A percentile compares a stretch with the other conserved stretches of the same genome.
These are phyloP conservation scores for Apis laboriosa DNA, from an alignment of 1,140 invertebrate species.

Conservation along the genomic window DNA sequence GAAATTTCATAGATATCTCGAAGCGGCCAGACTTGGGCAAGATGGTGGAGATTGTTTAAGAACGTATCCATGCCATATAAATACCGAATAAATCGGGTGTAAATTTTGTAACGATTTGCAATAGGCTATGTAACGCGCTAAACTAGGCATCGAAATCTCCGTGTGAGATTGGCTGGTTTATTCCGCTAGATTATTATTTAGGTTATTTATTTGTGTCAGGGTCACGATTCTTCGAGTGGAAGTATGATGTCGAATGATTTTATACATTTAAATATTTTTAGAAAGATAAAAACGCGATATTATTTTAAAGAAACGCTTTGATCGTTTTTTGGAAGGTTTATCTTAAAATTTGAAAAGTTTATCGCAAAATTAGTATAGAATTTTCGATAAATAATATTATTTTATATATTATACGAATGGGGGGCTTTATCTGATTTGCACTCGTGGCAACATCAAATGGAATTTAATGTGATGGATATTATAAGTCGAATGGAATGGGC, in stretches of 20 bases:
- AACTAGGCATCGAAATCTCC: not conserved
- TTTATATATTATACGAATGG: no score
- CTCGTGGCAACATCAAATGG: not conserved
- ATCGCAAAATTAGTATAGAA: no score
- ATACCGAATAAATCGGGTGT: constrained; percentile 74
- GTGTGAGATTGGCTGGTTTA: not conserved
- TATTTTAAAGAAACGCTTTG: not conserved
- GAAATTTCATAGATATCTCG: constrained; percentile 89
- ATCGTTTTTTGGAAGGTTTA: not conserved
- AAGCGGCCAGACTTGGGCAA: constrained; percentile 90
- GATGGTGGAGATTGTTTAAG: constrained; percentile 87
- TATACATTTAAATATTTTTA: not conserved
- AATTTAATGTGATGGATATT: not conserved
- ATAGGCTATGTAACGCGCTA: not conserved
- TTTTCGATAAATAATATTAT: no score
- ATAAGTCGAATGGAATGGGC: not conserved
- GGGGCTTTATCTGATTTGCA: not conserved
- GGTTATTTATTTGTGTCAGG: not conserved
- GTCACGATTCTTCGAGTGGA: not conserved
- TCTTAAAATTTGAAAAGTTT: no score
- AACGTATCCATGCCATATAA: constrained; percentile 86
- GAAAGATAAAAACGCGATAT: no score
- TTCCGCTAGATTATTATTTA: not conserved
- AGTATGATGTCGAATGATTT: not conserved
- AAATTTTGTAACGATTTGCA: not conserved